Base-by-base conservation (phyloP, 2,797 vertebrate genomes). In the Notoglanidium macrostoma region DNA sequence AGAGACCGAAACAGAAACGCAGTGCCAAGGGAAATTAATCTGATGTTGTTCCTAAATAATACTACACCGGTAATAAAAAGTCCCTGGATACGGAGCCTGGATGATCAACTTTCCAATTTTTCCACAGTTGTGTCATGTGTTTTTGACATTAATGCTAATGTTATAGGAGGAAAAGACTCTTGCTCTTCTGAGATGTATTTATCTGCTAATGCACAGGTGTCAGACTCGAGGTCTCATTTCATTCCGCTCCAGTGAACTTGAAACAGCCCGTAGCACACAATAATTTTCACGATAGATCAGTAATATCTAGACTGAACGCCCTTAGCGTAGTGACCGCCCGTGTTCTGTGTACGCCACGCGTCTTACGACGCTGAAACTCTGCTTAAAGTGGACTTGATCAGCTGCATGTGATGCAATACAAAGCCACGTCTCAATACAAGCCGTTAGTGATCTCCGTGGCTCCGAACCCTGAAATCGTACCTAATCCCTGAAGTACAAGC, bases 11-110 rank as follows among this genome's bases (percentile, higher is more conserved):
- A 63, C 57, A 63, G n/a, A 81, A 83, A 6, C 80, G 5, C 26
- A 1, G 9, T 67, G 80, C n/a, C 80, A 35, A 49, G 26, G 59
- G 59, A 65, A 51, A 82, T 82, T 6, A 82, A 83, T 83, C 80
- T 32, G 61, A 51, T 12, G 44, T 8, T 32, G 44, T 67, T 21
- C 51, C 80, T 83, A 65, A 83, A 67, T 83, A 83, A 32, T 67
- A 67, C 61, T 65, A 32, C 80, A 32, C n/a, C 8, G 17, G n/a
- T 83, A 83, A 83, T 83, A 83, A 83, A 82, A 67, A 0, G 44
- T 83, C 61, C 17, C 44, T 23, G 80, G 44, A 67, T 51, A 10
- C 80, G 7, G 32, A 65, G 59, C 12, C 61, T 21, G 10, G 61
- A 51, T 51, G 32, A 67, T 83, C 80, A 67, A 65, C 61, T 51